Conservation (phyloP, 2,113 vertebrate species). For the sheep (Ovis aries) region ARS-UI_Ramb_v3.0 NC_056059.1:104932501-104933000, state of each 20-base stretch:
- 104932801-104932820: neutral
- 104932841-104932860: neutral
- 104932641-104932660: neutral
- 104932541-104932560: neutral
- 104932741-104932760: neutral
- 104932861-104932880: neutral
- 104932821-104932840: neutral
- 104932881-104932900: neutral
- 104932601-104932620: neutral
- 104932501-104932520: neutral
- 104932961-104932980: neutral
- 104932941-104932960: neutral
- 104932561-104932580: neutral
- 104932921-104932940: neutral
- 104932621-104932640: neutral
- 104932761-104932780: accelerated
- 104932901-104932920: neutral
- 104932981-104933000: neutral
- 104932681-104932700: neutral
- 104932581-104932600: neutral
- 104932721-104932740: neutral
- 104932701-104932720: neutral
- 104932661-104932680: neutral
- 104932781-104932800: neutral
- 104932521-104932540: neutral